Evolutionary conservation across 2,888 invertebrate species (phyloP).

Genomic region (Seladonia tumulorum): DNA sequence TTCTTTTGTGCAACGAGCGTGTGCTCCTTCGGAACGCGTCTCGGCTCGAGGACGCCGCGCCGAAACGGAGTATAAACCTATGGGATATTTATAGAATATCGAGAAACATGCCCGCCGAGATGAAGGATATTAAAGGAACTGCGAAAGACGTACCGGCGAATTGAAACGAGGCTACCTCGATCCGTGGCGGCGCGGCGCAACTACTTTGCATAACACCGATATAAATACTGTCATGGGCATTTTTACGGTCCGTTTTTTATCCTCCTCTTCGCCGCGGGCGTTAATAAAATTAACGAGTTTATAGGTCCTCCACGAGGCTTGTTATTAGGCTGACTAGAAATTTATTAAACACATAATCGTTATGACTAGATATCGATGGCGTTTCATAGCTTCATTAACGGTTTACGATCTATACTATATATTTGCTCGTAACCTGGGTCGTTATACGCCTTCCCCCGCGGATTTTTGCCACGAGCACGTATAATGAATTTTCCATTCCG

Average conservation of each 20-base stretch:
- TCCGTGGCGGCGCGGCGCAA: too few species aligned
- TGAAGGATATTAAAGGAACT: not conserved
- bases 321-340: not conserved
- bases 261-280: too few species aligned
- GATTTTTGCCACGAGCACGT: not conserved
- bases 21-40: not conserved
- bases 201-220: not conserved
- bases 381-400: conserved; percentile 2
- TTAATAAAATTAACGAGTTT: conserved; percentile 7
- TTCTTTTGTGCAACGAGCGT: not conserved
- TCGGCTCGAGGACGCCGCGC: not conserved
- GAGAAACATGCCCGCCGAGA: not conserved
- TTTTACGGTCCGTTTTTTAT: not conserved
- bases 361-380: conserved; percentile 1
- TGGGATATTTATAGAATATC: conserved; percentile 9
- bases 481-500: not conserved
- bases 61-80: not conserved
- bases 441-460: not conserved
- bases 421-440: not conserved
- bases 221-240: not conserved
- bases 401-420: not conserved
- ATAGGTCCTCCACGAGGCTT: not conserved
- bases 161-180: not conserved
- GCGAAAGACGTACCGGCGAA: not conserved
- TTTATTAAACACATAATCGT: conserved; percentile 2